Base-by-base conservation (phyloP, 2,888 invertebrate species). In the Drosophila merina region DNA sequence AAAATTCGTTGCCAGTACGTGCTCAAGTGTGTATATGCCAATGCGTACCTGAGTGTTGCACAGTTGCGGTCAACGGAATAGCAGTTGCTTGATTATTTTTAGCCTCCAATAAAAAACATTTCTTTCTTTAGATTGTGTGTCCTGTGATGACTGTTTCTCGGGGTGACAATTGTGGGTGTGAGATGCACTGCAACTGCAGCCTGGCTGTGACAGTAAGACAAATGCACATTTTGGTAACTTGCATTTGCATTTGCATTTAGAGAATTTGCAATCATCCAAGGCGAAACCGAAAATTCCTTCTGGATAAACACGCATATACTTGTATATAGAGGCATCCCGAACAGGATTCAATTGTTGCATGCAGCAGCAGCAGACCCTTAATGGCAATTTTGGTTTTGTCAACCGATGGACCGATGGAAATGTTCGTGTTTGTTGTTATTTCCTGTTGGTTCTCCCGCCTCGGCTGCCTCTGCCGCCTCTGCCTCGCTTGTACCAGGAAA, bases 11-110 rank as follows among this genome's bases (percentile, higher is more conserved):
- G 28, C 50, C 48, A 49, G 40, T 42, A 82, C 88, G 88, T 82
- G 82, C 86, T 87, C 82, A 87, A 87, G 82, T 76, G 79, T 77
- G 77, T 76, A 78, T 75, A 72, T 72, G 69, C 70, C 49, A 57
- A 51, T 49, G 47, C 70, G 58, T 38, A 56, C 26, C 51, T 57
- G 63, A 56, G 56, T 26, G 31, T 48, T 8, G 30, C 31, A 62
- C 60, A 62, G 40, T 4, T 7, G 7, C 4, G 63, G 14, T 33
- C 48, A 62, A 26, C 8, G 2, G 30, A 62, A 20, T 48, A 42
- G 45, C 42, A 42, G 44, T 20, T 12, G 5, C n/a, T n/a, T n/a
- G 6, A 28, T 28, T 28, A 6, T 20, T 20, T 20, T 20, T 20
- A 20, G 20, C 20, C 0, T 20, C 2, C 2, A 20, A 20, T 20